Evolutionary conservation across 2,888 invertebrate genomes (phyloP), one percentile per base, ranked within the genome.

Genomic region (Arge pagana): DNA sequence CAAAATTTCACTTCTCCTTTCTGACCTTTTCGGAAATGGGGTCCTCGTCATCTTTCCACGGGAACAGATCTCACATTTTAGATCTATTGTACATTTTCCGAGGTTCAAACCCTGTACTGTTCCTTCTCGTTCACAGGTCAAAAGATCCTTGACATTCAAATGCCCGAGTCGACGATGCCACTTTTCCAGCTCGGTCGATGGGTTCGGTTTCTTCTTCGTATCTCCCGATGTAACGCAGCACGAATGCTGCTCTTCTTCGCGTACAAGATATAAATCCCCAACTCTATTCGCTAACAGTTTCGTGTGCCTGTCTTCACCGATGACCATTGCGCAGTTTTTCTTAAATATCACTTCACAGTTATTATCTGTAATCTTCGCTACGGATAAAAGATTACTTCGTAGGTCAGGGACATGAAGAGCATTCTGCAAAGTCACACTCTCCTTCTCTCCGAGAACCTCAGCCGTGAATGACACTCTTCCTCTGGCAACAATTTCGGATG

Each of bases 381-480:
- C 51, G 1, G 59, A 62, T n/a, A 60, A 30, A 0, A 62, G 36
- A 40, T 63, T 62, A 1, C 57, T 56, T 11, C 58, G 50, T 4
- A 59, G 28, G 24, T 61, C 54, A 0, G 59, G 63, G 10, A 59
- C 59, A 10, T 35, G 56, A 1, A 60, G 50, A 1, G 57, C 50
- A n/a, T 59, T 39, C 23, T 57, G 28, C n/a, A n/a, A n/a, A n/a
- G n/a, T n/a, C n/a, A n/a, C n/a, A n/a, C n/a, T n/a, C n/a, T n/a
- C n/a, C n/a, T n/a, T n/a, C n/a, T n/a, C n/a, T n/a, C n/a, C n/a
- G n/a, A n/a, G n/a, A n/a, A n/a, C n/a, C n/a, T n/a, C n/a, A n/a
- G n/a, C n/a, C n/a, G n/a, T n/a, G n/a, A n/a, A n/a, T n/a, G n/a
- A n/a, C n/a, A n/a, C n/a, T n/a, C n/a, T n/a, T n/a, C n/a, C n/a